Base-by-base conservation (phyloP, 2,113 vertebrate species). In the Phalacrocorax carbo region DNA sequence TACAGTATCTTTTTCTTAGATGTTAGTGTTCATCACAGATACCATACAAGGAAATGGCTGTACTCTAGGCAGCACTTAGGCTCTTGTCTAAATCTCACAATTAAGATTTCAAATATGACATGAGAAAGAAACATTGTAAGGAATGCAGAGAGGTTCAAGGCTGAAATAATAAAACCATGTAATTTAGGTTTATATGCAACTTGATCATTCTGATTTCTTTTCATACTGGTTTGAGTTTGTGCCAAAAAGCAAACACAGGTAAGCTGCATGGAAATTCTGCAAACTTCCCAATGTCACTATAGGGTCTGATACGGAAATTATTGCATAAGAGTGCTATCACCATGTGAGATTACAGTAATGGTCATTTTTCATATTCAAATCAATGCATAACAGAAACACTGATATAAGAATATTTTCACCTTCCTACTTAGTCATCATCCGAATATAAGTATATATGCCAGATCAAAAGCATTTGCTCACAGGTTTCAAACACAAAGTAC, bases 291-390 rank as follows among this genome's bases (percentile, higher is more conserved):
- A 4, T 49, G 30, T 57, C 19, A 21, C 36, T 66, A 8, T 27
- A 52, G 25, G 25, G 11, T 30, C 25, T 51, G 27, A 61, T 61
- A 44, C 6, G 18, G 20, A 80, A 52, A 51, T 34, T 57, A 54
- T 25, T 60, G 15, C 23, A 5, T 30, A 13, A n/a, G 7, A 42
- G 7, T 42, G 14, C 1, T 42, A 42, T 44, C 4, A 0, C 8
- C 11, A 27, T 49, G 5, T 0, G 3, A 66, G 34, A 40, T 81
- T 52, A 64, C 15, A 30, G 30, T 26, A 71, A 69, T 18, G 8
- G 19, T 17, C 11, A 11, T 22, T 75, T 84, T 72, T 52, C 22
- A 19, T 66, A 19, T 65, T 44, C 22, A 70, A 78, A 65, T 30
- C 7, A 38, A 75, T 27, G 17, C 90, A 16, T 44, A 71, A n/a